phyloP scores from a whole-genome alignment of 2,888 invertebrate genomes.

The Nymphalis urticae region DNA sequence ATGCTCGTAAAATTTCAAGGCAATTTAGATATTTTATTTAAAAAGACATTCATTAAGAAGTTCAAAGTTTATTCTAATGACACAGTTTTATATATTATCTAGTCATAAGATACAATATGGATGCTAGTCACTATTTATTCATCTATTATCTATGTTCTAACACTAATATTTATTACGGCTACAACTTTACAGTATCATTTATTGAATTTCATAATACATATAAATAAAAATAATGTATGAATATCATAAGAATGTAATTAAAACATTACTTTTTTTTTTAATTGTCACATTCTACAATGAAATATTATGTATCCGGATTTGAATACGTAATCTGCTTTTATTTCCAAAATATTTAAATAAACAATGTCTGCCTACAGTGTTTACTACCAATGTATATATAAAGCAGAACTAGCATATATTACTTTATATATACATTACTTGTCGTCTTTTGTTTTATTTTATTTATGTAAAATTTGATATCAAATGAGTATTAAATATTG shows the following conservation, averaged over 20 bases:
- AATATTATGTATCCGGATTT: too few relatives aligned
- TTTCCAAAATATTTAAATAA: too few relatives aligned
- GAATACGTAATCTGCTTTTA: too few relatives aligned
- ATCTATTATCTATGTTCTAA: background rate
- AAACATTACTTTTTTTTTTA: too few relatives aligned
- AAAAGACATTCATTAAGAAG: constrained; percentile 1
- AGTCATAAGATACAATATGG: constrained; percentile 13
- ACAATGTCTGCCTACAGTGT: too few relatives aligned
- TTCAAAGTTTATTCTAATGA: constrained; percentile 11
- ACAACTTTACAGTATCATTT: background rate
- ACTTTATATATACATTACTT: too few relatives aligned
- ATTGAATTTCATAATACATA: background rate
- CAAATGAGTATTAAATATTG: too few relatives aligned
- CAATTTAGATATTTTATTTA: constrained; percentile 22
- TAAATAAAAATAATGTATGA: background rate
- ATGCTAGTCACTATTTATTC: constrained; percentile 1
- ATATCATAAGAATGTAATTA: background rate
- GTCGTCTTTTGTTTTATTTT: too few relatives aligned
- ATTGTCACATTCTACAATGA: too few relatives aligned
- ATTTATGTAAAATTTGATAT: too few relatives aligned
- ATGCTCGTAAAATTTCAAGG: constrained; percentile 34
- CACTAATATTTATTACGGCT: constrained; percentile 7
- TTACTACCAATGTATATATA: too few relatives aligned
- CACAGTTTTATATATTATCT: background rate
- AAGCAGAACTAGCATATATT: too few relatives aligned